These are phyloP conservation scores for Staurois parvus DNA, from an alignment of 2,797 vertebrate species.

Conservation along the genomic window DNA sequence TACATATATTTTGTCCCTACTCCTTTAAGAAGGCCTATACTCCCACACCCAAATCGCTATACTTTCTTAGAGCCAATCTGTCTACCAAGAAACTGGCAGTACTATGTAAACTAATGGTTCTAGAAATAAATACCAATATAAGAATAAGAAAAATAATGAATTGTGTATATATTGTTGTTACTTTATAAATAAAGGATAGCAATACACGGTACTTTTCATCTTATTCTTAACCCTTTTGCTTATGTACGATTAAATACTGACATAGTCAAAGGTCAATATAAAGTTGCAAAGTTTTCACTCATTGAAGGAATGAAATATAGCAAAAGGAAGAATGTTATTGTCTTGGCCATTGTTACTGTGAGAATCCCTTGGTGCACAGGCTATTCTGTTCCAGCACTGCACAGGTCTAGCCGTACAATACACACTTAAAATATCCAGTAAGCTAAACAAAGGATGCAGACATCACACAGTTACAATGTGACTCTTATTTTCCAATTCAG, in stretches of 20 bases:
- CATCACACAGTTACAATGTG: constrained; percentile 47
- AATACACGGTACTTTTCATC: no score
- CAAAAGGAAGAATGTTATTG: not conserved
- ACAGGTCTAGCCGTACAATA: constrained; percentile 44
- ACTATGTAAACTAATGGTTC: no score
- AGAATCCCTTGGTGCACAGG: constrained; percentile 19
- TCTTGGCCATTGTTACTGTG: not conserved
- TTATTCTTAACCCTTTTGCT: not conserved
- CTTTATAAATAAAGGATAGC: no score
- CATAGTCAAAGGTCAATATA: constrained; percentile 2
- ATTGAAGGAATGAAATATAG: not conserved
- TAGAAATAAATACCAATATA: no score
- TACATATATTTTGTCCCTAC: no score
- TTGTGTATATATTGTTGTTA: no score
- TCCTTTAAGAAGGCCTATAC: no score
- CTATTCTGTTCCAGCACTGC: constrained; percentile 13
- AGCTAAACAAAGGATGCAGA: constrained; percentile 52
- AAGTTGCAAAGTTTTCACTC: not conserved
- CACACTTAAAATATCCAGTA: constrained; percentile 44
- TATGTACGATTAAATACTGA: not conserved
- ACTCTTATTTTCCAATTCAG: constrained; percentile 55
- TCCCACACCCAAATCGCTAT: no score
- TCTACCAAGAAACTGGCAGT: no score
- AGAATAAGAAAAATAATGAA: no score
- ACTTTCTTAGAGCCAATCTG: no score